Base-by-base conservation (phyloP, 2,113 vertebrate species). In the Camelus bactrianus region DNA sequence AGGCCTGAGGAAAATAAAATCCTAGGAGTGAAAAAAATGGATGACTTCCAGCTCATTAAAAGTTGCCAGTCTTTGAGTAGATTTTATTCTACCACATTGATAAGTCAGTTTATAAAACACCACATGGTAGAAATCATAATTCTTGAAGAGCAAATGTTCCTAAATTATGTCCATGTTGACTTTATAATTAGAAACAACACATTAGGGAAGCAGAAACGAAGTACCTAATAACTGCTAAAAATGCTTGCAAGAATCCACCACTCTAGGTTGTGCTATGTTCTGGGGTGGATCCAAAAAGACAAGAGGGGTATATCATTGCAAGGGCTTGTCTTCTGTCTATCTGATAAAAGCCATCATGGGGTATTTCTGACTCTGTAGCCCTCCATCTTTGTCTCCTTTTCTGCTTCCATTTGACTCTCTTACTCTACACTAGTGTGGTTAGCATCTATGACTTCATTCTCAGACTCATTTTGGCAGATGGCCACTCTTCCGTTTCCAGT, bases 181-280 rank as follows among this genome's bases (percentile, higher is more conserved):
- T 88, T 73, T 88, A 69, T 48, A 95, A 77, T 67, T 77, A 93
- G 54, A 60, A 96, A 69, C 24, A 83, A 67, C 8, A 56, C 9
- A 8, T 60, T 65, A 42, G 58, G 86, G 82, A 96, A 91, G 17
- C 81, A 91, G 26, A 77, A 28, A 72, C 52, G 72, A 91, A 77
- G 30, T 91, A 69, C n/a, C 75, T 80, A 93, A 62, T 15, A 80
- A 52, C 46, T 91, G 46, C 52, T 76, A 13, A 88, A 42, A 91
- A 75, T 48, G 35, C 35, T 67, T 88, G 28, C 32, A 65, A n/a
- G 67, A 65, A 88, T 73, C 32, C 4, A 56, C 14, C 15, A 22
- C 24, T 19, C 24, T 62, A 12, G 19, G 16, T 38, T 60, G 62
- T 35, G 6, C 13, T 67, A 52, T 50, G 13, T 65, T 83, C 54